Evolutionary conservation across 2,888 invertebrate genomes (phyloP).

Genomic region (Trissonchulus latispiculum): DNA sequence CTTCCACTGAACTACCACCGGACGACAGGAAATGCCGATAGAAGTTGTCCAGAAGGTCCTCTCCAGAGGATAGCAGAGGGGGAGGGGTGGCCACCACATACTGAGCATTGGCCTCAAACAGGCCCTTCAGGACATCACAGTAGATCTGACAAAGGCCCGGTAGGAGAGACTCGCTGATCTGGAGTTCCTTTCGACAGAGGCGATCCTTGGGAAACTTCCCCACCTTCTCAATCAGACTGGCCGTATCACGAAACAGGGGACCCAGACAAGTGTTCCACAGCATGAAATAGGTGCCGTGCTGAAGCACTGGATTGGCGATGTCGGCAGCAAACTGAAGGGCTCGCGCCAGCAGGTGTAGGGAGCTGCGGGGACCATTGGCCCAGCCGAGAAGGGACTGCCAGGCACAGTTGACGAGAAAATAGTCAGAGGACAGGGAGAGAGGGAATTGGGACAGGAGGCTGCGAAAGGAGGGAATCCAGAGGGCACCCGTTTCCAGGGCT

Average conservation of each 20-base stretch:
- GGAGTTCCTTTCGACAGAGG: conserved; percentile 9
- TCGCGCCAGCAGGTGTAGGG: background rate
- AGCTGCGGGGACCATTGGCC: background rate
- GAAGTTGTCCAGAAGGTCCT: background rate
- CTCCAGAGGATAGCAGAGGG: background rate
- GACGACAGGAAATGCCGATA: background rate
- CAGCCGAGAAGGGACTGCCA: background rate
- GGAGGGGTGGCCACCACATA: background rate
- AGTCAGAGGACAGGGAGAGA: background rate
- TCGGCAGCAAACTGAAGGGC: background rate
- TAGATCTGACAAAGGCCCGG: background rate
- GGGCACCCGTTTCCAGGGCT: background rate
- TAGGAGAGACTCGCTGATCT: background rate
- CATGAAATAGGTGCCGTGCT: conserved; percentile 4
- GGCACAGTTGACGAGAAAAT: conserved; percentile 2
- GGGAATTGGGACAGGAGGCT: background rate
- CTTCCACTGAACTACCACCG: background rate
- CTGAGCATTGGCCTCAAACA: conserved; percentile 2
- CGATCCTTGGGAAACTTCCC: conserved; percentile 9
- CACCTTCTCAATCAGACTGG: conserved; percentile 11
- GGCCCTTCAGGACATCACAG: background rate
- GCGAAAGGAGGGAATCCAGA: background rate
- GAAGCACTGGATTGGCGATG: background rate
- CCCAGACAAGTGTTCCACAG: background rate
- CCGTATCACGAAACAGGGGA: background rate